A percentile compares a stretch with the other conserved stretches of the same genome.
phyloP scores from a whole-genome alignment of 2,888 invertebrate species.

The Drosophila sordidapex region DNA sequence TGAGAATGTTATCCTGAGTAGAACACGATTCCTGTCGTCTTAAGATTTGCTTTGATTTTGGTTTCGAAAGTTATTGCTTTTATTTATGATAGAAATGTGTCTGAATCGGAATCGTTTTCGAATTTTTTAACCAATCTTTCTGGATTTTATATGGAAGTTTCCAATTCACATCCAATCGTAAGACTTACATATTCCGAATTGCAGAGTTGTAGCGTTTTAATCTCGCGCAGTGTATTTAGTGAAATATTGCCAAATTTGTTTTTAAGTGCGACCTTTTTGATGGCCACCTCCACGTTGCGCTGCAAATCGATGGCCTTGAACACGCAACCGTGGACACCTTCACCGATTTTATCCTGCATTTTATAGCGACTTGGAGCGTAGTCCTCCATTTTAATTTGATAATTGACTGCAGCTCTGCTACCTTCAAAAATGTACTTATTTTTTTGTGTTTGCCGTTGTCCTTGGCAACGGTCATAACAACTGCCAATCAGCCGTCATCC shows the following conservation, averaged over 20 bases:
- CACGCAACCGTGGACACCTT: constrained; percentile 98
- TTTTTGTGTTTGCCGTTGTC: constrained; percentile 38
- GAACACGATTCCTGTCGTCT: neutral
- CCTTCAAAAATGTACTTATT: neutral
- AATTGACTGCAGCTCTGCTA: constrained; percentile 8
- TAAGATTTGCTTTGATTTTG: neutral
- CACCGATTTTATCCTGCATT: constrained; percentile 94
- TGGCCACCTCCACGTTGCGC: constrained; percentile 92
- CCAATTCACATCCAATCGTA: neutral
- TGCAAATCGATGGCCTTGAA: constrained; percentile 92
- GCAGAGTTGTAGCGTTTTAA: constrained; percentile 93
- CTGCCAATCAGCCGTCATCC: constrained; percentile 1
- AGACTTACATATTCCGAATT: constrained; percentile 91
- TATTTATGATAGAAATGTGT: neutral
- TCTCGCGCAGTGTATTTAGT: constrained; percentile 93
- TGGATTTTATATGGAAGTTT: neutral
- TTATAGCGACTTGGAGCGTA: constrained; percentile 84
- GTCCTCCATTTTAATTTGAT: constrained; percentile 78
- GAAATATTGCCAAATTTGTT: constrained; percentile 91
- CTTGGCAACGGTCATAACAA: constrained; percentile 74
- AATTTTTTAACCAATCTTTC: neutral
- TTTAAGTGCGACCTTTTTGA: constrained; percentile 95
- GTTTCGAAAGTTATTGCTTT: neutral
- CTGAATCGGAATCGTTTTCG: neutral
- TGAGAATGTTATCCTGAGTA: neutral